Conservation (phyloP, 2,888 invertebrate genomes). For the Idaea straminata region DNA sequence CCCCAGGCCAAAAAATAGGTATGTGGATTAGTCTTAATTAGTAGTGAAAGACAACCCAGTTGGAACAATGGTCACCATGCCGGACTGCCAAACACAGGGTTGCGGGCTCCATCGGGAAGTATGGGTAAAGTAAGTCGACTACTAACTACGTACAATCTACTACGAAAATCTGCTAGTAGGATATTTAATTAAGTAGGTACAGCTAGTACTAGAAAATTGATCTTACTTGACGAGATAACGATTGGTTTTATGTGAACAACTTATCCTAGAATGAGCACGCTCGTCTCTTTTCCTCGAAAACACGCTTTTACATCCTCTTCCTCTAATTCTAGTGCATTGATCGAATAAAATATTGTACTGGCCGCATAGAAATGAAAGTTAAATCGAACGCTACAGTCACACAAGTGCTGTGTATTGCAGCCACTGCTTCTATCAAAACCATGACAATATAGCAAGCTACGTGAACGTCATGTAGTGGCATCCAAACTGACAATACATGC, state of each 20-base stretch:
- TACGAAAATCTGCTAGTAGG: no score
- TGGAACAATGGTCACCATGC: no score
- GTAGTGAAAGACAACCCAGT: slow-evolving; percentile 32
- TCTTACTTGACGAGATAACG: slow-evolving; percentile 49
- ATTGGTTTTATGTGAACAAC: slow-evolving; percentile 48
- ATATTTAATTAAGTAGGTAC: no score
- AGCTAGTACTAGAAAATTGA: no score
- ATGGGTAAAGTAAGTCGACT: no score
- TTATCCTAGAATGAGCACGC: slow-evolving; percentile 51
- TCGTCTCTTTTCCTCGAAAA: slow-evolving; percentile 40
- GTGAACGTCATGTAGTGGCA: slow-evolving; percentile 41
- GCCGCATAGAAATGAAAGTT: slow-evolving; percentile 47
- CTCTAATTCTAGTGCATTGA: slow-evolving; percentile 51
- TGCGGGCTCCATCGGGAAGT: no score
- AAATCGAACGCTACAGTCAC: slow-evolving; percentile 59
- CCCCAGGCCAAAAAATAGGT: no score
- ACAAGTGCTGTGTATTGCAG: slow-evolving; percentile 48
- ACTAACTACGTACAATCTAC: no score
- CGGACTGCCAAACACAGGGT: no score
- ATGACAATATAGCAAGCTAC: slow-evolving; percentile 41
- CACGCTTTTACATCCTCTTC: slow-evolving; percentile 36
- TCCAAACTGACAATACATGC: slow-evolving; percentile 59
- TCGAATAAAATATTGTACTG: slow-evolving; percentile 50
- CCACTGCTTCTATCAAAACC: slow-evolving; percentile 44
- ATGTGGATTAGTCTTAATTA: no score